Evolutionary conservation across 2,888 invertebrate species (phyloP), one percentile per base, ranked within the genome.

Genomic region (Tenthredo livida): DNA sequence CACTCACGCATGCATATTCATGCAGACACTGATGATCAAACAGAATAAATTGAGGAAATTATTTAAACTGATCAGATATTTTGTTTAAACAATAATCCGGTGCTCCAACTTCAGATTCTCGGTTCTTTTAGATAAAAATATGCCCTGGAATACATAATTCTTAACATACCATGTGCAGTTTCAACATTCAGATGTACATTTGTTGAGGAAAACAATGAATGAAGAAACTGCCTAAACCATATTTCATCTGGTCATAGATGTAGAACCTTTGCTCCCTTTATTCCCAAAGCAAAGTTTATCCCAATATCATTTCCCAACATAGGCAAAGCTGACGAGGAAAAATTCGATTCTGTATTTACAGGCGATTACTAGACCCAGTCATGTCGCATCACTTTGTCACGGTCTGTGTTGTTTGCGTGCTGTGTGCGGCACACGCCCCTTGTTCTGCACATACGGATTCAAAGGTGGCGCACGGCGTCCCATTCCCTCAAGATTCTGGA

Each of bases 361-460:
- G 67, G 43, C 43, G 0, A 43, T 73, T 21, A n/a, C 33, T 67
- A 73, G 25, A 73, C 21, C 1, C 43, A 93, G 92, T 92, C 82
- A 90, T 92, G 96, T 95, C 95, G 87, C 94, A 96, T 89, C 95
- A 96, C 90, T 94, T 97, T 85, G 96, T 97, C 89, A 96, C 97
- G 17, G 97, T 97, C n/a, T 97, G 97, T 91, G 96, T 97, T 93
- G 96, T 97, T 89, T 97, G 97, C 91, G 94, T 97, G 77, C 94
- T 97, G 0, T 97, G 97, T 90, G 97, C 97, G 1, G 96, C 97
- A 15, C 97, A 97, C 90, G 94, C 95, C 58, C 96, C 96, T 0
- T 97, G 97, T 91, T 96, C 96, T 75, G 96, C 97, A 1, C 97
- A 97, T 90, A 94, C 95, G 78, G 95, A 95, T 88, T 89, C 92